These are phyloP conservation scores for Saturnia pavonia DNA, from an alignment of 2,888 invertebrate genomes.

Conservation along the genomic window DNA sequence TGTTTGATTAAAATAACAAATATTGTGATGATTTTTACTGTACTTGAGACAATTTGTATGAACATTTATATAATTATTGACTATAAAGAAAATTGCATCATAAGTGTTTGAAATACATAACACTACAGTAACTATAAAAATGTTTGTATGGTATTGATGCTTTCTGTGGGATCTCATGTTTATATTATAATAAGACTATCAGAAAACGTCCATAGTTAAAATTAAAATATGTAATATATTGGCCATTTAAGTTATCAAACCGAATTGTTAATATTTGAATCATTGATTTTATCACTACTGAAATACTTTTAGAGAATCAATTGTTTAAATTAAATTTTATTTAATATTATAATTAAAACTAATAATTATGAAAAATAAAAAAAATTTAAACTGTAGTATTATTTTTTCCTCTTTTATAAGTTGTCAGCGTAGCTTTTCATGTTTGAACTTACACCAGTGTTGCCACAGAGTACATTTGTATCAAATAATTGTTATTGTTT, in stretches of 20 bases:
- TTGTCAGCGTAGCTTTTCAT: background rate
- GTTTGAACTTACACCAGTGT: no score
- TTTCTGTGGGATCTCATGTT: slow-evolving; percentile 16
- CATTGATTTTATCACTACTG: background rate
- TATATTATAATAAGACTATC: slow-evolving; percentile 9
- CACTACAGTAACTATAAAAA: slow-evolving; percentile 3
- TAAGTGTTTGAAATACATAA: background rate
- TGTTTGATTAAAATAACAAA: background rate
- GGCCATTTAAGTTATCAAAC: background rate
- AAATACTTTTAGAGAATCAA: slow-evolving; percentile 8
- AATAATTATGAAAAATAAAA: slow-evolving; percentile 5
- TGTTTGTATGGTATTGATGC: slow-evolving; percentile 6
- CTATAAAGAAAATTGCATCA: background rate
- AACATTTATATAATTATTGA: background rate
- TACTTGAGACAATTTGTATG: background rate
- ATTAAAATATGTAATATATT: slow-evolving; percentile 11
- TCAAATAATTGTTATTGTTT: no score
- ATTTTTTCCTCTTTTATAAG: background rate
- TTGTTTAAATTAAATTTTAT: slow-evolving; percentile 11
- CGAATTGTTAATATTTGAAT: background rate
- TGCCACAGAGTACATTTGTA: no score
- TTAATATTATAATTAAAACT: slow-evolving; percentile 5
- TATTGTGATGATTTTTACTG: background rate
- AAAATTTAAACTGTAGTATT: background rate
- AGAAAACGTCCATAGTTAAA: slow-evolving; percentile 1